A percentile compares a stretch with the other conserved stretches of the same genome.
Conservation (phyloP, 2,113 vertebrate genomes). For the Eira barbara region DNA sequence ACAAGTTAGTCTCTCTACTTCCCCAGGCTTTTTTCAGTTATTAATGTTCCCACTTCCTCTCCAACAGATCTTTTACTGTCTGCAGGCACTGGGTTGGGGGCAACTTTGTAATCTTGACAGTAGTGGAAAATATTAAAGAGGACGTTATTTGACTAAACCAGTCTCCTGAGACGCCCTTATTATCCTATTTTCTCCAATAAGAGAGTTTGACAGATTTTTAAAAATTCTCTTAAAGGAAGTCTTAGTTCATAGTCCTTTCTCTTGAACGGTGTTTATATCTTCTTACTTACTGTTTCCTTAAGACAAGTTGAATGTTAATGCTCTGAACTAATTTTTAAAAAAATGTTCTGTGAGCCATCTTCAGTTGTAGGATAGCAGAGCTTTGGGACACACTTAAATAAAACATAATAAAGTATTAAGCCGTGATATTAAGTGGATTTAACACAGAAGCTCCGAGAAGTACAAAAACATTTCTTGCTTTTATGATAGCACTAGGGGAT, state of each 20-base stretch:
- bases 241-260: neutral
- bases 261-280: neutral
- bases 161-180: neutral
- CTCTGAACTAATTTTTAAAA: neutral
- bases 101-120: neutral
- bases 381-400: neutral
- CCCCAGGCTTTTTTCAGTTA: neutral
- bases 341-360: neutral
- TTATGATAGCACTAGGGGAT: neutral
- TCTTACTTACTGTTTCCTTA: neutral
- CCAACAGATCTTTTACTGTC: neutral
- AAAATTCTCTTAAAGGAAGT: neutral
- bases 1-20: neutral
- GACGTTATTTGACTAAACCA: neutral
- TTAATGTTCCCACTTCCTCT: neutral
- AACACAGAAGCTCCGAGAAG: neutral
- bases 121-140: neutral
- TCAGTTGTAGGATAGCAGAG: neutral
- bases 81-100: neutral
- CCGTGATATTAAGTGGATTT: neutral
- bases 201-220: neutral
- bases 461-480: neutral
- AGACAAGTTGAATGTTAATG: neutral
- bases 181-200: neutral
- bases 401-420: neutral